Evolutionary conservation across 2,888 invertebrate genomes (phyloP).

Genomic region (Lomographa bimaculata): DNA sequence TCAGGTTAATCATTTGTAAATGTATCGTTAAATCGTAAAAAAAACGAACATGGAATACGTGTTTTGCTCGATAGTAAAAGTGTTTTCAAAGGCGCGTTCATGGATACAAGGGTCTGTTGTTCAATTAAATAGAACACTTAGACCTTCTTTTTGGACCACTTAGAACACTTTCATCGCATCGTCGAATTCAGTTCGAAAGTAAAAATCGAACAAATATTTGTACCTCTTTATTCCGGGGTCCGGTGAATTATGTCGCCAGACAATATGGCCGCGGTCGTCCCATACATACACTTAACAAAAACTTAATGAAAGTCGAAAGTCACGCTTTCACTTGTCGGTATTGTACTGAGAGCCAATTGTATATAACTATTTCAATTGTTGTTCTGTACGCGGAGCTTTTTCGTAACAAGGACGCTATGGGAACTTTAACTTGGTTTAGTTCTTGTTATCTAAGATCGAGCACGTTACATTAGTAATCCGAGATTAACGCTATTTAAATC

Average conservation of each 20-base stretch:
- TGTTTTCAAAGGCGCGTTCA: conserved; percentile 12
- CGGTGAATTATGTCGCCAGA: conserved; percentile 71
- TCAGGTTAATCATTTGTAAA: too few relatives aligned
- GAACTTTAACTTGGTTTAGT: conserved; percentile 7
- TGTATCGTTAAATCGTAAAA: too few relatives aligned
- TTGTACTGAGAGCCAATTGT: conserved; percentile 71
- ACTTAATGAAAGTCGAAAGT: conserved; percentile 82
- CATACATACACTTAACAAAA: conserved; percentile 78
- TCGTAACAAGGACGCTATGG: conserved; percentile 49
- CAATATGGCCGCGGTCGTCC: conserved; percentile 72
- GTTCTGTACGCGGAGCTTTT: conserved; percentile 44
- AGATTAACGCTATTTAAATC: too few relatives aligned
- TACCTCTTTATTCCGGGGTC: conserved; percentile 54
- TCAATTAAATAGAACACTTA: conserved; percentile 27
- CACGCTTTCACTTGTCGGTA: conserved; percentile 79
- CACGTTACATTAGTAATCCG: too few relatives aligned
- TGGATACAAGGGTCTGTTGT: conserved; percentile 21
- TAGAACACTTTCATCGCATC: conserved; percentile 45
- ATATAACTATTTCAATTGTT: conserved; percentile 58
- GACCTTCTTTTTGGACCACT: conserved; percentile 37
- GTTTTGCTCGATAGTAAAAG: conserved; percentile 9
- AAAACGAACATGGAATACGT: too few relatives aligned
- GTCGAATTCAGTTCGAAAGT: conserved; percentile 46
- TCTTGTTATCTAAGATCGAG: conserved; percentile 4
- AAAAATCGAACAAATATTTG: conserved; percentile 56